Percentiles rank a stretch among this genome's conserved stretches.
Evolutionary conservation across 1,140 invertebrate genomes (phyloP).

Genomic region (Planococcus citri): DNA sequence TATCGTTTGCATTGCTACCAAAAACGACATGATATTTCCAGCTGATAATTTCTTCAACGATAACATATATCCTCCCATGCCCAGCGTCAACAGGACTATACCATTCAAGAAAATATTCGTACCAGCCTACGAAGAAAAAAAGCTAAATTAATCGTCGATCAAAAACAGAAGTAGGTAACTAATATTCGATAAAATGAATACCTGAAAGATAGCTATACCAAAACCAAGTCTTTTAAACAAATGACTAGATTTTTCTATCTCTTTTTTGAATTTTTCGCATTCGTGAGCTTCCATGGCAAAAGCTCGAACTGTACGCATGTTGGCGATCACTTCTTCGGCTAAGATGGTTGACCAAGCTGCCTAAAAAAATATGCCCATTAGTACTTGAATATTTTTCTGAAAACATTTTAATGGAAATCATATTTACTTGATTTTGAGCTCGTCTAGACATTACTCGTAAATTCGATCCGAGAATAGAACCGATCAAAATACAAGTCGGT

Average conservation of each 20-base stretch:
- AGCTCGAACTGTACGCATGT: constrained; percentile 79
- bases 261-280: constrained; percentile 52
- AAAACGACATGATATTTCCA: constrained; percentile 87
- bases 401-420: constrained; percentile 15
- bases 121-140: constrained; percentile 48
- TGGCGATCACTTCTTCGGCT: constrained; percentile 83
- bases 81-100: constrained; percentile 68
- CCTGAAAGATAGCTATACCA: constrained; percentile 79
- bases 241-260: constrained; percentile 54
- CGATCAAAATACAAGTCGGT: constrained; percentile 65
- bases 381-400: not conserved
- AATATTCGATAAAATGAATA: constrained; percentile 29
- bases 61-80: constrained; percentile 76
- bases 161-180: not conserved
- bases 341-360: constrained; percentile 70
- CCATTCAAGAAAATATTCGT: constrained; percentile 71
- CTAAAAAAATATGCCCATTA: constrained; percentile 36
- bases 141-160: not conserved
- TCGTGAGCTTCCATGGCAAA: constrained; percentile 87
- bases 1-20: constrained; percentile 88
- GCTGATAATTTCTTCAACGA: constrained; percentile 61
- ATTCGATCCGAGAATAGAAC: constrained; percentile 57
- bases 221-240: constrained; percentile 70
- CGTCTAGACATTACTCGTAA: constrained; percentile 57
- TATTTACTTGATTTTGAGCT: constrained; percentile 60